Conservation (phyloP, 1,140 invertebrate genomes). For the Geopemphigus sp. region DNA sequence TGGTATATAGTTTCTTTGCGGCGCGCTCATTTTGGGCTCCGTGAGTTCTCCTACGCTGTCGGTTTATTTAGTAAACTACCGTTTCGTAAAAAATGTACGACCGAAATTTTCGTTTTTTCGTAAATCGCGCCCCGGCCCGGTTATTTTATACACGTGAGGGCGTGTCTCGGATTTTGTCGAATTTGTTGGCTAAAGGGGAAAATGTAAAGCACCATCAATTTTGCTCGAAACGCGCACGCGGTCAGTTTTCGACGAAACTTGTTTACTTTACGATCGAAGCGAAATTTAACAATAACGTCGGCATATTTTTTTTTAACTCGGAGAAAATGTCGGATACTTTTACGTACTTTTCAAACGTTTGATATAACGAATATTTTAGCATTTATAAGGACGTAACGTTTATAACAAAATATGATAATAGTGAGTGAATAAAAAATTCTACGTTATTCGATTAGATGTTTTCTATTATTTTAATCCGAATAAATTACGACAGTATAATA, state of each 20-base stretch:
- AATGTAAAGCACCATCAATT: no score
- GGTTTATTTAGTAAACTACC: not conserved
- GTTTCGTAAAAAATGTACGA: not conserved
- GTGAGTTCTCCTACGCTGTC: no score
- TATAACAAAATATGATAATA: no score
- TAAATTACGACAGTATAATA: no score
- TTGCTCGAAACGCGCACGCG: not conserved
- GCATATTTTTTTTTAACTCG: not conserved
- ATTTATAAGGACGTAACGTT: not conserved
- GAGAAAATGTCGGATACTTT: not conserved
- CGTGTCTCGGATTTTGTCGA: no score
- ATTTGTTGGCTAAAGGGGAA: no score
- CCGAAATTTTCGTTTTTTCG: not conserved
- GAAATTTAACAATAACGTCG: not conserved
- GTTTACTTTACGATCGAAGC: not conserved
- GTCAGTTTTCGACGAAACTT: not conserved
- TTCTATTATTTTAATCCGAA: no score
- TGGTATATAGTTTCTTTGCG: no score
- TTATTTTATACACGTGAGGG: not conserved
- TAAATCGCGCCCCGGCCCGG: not conserved
- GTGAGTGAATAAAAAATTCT: no score
- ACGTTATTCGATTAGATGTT: no score
- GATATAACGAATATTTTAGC: no score
- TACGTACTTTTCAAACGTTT: not conserved
- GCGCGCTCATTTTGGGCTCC: no score